Base-by-base conservation (phyloP, 2,888 invertebrate species). In the Furcula furcula region DNA sequence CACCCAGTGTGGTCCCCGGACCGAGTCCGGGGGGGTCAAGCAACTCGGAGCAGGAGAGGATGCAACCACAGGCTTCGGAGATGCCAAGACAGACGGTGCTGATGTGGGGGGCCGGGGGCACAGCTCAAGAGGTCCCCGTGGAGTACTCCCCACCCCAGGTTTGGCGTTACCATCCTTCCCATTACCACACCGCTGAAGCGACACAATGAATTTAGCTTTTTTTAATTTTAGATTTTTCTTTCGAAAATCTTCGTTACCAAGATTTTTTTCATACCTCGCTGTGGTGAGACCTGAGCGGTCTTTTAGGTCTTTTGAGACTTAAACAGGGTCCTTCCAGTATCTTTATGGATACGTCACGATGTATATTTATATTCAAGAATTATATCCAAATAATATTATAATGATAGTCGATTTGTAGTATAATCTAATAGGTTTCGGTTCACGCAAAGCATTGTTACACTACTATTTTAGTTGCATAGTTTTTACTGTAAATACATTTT, bases 21-120 rank as follows among this genome's bases (percentile, higher is more conserved):
- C 86, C 86, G 0, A 87, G 86, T 61, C 86, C 87, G 0, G 87
- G 77, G 0, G 86, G 84, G 1, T 86, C 87, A 1, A 85, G 80
- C 23, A 86, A 84, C 9, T 87, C 87, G 25, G 87, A 85, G 36
- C 80, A 81, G 46, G 86, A 87, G 20, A 56, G 85, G 39, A 67
- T 83, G 75, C 81, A 78, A 55, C 59, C 72, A 31, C 76, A 77
- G 45, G 62, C 83, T 7, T 84, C 91, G 34, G 93, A 92, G 59
- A 89, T 92, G 50, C 93, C 94, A 0, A 89, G 97, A 26, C 97
- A 97, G 80, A 97, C 97, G 7, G 97, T 97, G 33, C 91, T 97
- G 25, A 97, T 97, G 97, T 97, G 97, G 97, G 97, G 97, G 12
- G 90, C 92, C 43, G 90, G 82, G 42, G 84, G 82, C 2, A 46